Evolutionary conservation across 2,797 vertebrate species (phyloP), one percentile per base, ranked within the genome.

Genomic region (Onychomys torridus): DNA sequence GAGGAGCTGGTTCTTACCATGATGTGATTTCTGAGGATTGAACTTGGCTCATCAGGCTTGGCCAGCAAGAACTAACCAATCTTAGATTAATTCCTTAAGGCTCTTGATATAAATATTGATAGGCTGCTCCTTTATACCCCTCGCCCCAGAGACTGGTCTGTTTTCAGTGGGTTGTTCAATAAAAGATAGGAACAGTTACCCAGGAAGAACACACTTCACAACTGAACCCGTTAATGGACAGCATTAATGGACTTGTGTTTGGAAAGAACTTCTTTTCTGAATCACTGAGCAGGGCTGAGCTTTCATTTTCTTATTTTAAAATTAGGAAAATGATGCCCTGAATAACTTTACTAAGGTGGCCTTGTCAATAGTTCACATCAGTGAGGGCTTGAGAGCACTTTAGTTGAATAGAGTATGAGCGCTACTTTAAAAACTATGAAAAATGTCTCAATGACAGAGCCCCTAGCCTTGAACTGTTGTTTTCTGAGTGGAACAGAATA

Each of bases 241-340:
- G 17, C 57, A 90, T 96, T 81, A 95, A 82, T 93, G 11, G 16
- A 52, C 52, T 89, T 96, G 65, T 90, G 23, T 65, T 86, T 29
- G 59, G 71, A 87, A 95, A 96, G 89, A 65, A 2, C 46, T 43
- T 93, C 27, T 94, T 97, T 93, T 83, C 49, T 93, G 63, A 96
- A 86, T 91, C 93, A 95, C 49, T 88, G 49, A 84, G 59, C 59
- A 83, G 94, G 86, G 63, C 82, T 76, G 23, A 79, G 16, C 10
- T 86, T 95, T 76, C 29, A 21, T 90, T 81, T 95, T 83, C 61
- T 94, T 92, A 46, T 84, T 92, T 13, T 95, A 85, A 96, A 90
- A 65, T 85, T 88, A 78, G 23, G 7, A 73, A 43, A 55, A 81
- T 88, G 25, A 21, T 93, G 14, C 49, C 59, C 59, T 84, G 23